Base-by-base conservation (phyloP, 2,113 vertebrate species). In the Spilogale gracilis region DNA sequence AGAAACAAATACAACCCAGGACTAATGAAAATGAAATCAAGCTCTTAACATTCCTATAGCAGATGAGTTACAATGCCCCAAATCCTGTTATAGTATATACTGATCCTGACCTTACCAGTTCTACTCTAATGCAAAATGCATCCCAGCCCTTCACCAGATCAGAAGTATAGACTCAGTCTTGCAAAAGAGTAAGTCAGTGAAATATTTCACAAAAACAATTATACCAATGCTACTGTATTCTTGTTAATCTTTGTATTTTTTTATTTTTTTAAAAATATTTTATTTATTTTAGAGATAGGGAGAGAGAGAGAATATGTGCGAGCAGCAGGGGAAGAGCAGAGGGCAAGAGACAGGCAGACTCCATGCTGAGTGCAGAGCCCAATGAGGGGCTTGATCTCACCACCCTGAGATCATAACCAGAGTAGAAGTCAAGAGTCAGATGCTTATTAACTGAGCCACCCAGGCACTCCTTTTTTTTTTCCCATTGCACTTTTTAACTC, bases 131-230 rank as follows among this genome's bases (percentile, higher is more conserved):
- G 5, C 32, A 71, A 20, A n/a, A 4, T 18, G 18, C 4, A 12
- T 18, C 21, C 85, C 2, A 50, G 14, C 32, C 65, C 2, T 58
- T 91, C 20, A 80, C 13, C 16, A 76, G 9, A 17, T 16, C 30
- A 52, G 27, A 94, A 82, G 25, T 74, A 43, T 12, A 87, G 16
- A 69, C 45, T 88, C 43, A 86, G 0, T 58, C 21, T 56, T 91
- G 18, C 9, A 85, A 27, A 27, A 96, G 9, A 81, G 2, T 56
- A 84, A 74, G 9, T 45, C 56, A 78, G 61, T 56, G 71, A 79
- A 43, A 88, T 81, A 84, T 86, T 90, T 96, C 32, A 90, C 8
- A 88, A 50, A 92, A 76, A 83, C 13, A 83, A 89, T 43, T 63
- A 56, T 54, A 89, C 82, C 8, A 76, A 25, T 1, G 60, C 2